phyloP scores from a whole-genome alignment of 2,113 vertebrate genomes.

The Melanocharis versteri region DNA sequence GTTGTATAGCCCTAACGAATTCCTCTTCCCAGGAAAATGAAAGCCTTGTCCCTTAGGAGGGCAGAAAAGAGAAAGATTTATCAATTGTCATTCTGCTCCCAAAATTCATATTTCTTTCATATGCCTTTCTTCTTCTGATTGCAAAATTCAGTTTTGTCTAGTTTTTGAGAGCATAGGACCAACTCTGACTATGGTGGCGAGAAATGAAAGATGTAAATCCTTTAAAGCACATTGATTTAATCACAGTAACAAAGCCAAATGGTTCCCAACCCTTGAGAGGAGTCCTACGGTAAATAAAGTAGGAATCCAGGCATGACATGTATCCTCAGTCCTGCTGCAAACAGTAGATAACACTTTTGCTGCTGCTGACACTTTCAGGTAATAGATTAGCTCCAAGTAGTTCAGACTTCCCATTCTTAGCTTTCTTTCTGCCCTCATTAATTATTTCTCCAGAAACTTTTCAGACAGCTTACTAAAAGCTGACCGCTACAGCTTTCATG shows the following conservation, averaged over 20 bases:
- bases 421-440: neutral
- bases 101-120: neutral
- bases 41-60: neutral
- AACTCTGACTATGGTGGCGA: neutral
- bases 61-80: neutral
- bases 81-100: neutral
- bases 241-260: neutral
- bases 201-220: neutral
- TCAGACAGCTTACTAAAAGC: neutral
- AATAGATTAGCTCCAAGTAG: neutral
- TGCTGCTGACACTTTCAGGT: neutral
- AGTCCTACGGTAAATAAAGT: neutral
- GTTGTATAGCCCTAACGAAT: neutral
- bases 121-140: neutral
- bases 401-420: neutral
- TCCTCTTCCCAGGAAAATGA: neutral
- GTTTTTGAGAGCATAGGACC: neutral
- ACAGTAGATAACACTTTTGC: neutral
- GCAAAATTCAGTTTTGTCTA: neutral
- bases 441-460: neutral
- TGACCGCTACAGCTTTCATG: neutral
- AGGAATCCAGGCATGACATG: neutral
- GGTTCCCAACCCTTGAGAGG: neutral
- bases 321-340: neutral
- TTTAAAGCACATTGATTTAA: neutral